Base-by-base conservation (phyloP, 2,113 vertebrate species). In the Engystomops pustulosus region DNA sequence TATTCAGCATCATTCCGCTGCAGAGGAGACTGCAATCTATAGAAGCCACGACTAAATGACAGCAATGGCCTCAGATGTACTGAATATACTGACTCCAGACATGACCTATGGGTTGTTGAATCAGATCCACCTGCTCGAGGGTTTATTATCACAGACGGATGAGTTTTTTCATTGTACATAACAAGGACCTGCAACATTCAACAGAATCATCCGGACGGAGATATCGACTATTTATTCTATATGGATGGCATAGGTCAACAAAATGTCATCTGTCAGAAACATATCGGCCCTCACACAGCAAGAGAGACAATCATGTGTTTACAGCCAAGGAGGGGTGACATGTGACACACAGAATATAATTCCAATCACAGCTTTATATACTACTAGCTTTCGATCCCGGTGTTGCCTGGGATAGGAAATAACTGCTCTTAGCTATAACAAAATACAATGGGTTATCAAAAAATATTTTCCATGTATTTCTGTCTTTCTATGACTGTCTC, bases 1-100 rank as follows among this genome's bases (percentile, higher is more conserved):
- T 49, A 80, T 80, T 49, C 60, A 25, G 6, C 18, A 49, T 41
- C 8, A 45, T 45, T 32, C 79, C 34, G 60, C 25, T 10, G n/a
- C 25, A 34, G 41, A 80, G 78, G 45, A 20, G 55, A 79, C 23
- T 65, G 38, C 18, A 32, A 67, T 67, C 44, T 80, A 62, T 47
- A 25, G 15, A 44, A 30, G 17, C 36, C 18, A 41, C 49, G 60
- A 14, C 36, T 32, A 7, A n/a, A 15, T 44, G 36, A 79, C 51
- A 79, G 36, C 18, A n/a, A 65, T 51, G 45, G 41, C 12, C 55
- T 41, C 9, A 18, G 36, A 45, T 67, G 27, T 20, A 45, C 30
- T n/a, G 45, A 27, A 67, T 34, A 6, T 3, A 34, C 55, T 30
- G 15, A 65, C 36, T n/a, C 17, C 9, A n/a, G 78, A 80, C 27